Evolutionary conservation across 1,140 invertebrate species (phyloP).

Genomic region (Macrobrachium nipponense): DNA sequence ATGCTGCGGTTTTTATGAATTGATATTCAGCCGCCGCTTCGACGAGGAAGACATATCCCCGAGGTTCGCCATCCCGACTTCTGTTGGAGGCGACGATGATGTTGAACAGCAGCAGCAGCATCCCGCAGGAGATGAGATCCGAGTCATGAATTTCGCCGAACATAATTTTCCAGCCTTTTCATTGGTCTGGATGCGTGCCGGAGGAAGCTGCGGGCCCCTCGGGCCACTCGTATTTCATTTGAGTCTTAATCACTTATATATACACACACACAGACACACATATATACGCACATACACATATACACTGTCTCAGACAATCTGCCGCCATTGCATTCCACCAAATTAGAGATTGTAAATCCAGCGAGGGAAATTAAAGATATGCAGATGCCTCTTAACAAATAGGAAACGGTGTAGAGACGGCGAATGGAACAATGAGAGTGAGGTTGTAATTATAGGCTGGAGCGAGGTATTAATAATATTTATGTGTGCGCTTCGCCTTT

Average conservation of each 20-base stretch:
- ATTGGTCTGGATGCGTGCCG: no score
- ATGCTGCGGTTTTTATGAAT: no score
- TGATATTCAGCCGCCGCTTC: no score
- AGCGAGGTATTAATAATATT: constrained; percentile 58
- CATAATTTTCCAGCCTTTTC: no score
- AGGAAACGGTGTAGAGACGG: constrained; percentile 36
- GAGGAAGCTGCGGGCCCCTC: no score
- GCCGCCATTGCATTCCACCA: constrained; percentile 43
- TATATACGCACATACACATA: neutral
- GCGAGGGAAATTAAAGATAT: constrained; percentile 44
- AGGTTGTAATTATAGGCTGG: constrained; percentile 37
- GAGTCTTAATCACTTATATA: neutral
- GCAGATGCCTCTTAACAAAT: constrained; percentile 51
- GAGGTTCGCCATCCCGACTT: no score
- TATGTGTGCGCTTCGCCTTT: constrained; percentile 39
- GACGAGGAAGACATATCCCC: no score
- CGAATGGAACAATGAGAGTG: constrained; percentile 43
- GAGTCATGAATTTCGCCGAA: no score
- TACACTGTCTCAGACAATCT: neutral
- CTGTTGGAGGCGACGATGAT: no score
- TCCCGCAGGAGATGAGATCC: no score
- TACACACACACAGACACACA: neutral
- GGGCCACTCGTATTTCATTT: no score
- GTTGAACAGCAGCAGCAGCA: no score
- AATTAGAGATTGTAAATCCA: constrained; percentile 24